Conservation (phyloP, 2,113 vertebrate genomes). For the Phyllopteryx taeniolatus region DNA sequence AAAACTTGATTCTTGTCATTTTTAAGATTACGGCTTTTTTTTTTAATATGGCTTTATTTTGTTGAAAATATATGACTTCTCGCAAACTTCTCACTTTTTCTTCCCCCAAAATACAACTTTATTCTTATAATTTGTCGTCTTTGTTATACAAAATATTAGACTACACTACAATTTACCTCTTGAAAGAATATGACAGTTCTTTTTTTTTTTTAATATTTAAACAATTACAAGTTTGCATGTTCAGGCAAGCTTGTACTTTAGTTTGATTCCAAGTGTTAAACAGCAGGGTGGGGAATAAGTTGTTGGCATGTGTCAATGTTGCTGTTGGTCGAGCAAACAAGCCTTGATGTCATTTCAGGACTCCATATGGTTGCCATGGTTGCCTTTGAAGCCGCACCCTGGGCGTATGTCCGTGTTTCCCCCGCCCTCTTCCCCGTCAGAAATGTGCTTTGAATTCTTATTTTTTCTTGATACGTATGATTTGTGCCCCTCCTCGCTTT, state of each 20-base stretch:
- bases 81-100: background rate
- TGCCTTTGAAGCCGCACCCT: constrained; percentile 30
- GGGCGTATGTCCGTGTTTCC: constrained; percentile 41
- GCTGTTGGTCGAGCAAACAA: constrained; percentile 43
- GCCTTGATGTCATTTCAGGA: constrained; percentile 47
- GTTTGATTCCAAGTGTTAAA: background rate
- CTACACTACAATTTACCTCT: background rate
- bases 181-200: background rate
- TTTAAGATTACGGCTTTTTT: too few species aligned
- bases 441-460: constrained; percentile 72
- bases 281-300: background rate
- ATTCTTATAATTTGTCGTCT: background rate
- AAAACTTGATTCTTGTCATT: background rate
- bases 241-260: background rate
- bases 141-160: background rate
- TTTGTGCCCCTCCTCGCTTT: constrained; percentile 75
- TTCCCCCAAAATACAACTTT: background rate
- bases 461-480: constrained; percentile 77
- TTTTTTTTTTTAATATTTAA: background rate
- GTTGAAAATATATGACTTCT: background rate
- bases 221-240: background rate
- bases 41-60: background rate
- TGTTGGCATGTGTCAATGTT: background rate
- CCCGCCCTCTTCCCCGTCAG: constrained; percentile 38
- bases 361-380: constrained; percentile 58